These are phyloP conservation scores for Odontamblyopus rebecca DNA, from an alignment of 2,797 vertebrate genomes.

Conservation along the genomic window DNA sequence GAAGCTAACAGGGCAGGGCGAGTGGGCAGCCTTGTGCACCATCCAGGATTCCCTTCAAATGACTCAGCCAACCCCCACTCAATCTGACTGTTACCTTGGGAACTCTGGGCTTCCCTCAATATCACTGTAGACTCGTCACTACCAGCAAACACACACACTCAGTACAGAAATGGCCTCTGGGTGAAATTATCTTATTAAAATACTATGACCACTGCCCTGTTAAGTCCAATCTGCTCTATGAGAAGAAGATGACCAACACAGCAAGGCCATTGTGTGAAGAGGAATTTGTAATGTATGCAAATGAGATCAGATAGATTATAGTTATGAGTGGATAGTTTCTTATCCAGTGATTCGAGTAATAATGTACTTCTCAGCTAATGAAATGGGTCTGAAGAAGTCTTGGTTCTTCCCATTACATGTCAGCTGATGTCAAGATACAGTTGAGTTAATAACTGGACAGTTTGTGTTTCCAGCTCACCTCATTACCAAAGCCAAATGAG, in stretches of 20 bases:
- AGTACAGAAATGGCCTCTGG: constrained; percentile 35
- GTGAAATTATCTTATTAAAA: constrained; percentile 50
- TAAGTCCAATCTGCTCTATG: constrained; percentile 62
- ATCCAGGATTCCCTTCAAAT: constrained; percentile 87
- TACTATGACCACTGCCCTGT: constrained; percentile 43
- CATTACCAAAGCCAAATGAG: constrained; percentile 76
- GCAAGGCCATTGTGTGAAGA: constrained; percentile 47
- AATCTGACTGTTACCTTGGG: constrained; percentile 82
- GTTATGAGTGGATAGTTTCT: constrained; percentile 68
- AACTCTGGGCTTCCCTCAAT: constrained; percentile 82
- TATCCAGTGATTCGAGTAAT: constrained; percentile 72
- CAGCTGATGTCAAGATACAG: constrained; percentile 54
- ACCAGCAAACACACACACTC: constrained; percentile 40
- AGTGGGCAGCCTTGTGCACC: constrained; percentile 81
- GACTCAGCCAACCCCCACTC: constrained; percentile 83
- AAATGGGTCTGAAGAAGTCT: constrained; percentile 41
- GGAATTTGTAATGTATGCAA: constrained; percentile 67
- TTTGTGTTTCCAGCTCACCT: constrained; percentile 75
- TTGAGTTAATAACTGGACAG: constrained; percentile 75
- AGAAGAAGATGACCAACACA: constrained; percentile 48
- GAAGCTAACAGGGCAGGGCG: constrained; percentile 76
- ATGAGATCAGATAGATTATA: constrained; percentile 67
- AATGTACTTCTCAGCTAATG: constrained; percentile 59
- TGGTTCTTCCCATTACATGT: constrained; percentile 56
- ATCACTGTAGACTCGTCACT: constrained; percentile 63